Evolutionary conservation across 2,797 vertebrate species (phyloP), one percentile per base, ranked within the genome.

Genomic region (Enteromius fasciolatus): DNA sequence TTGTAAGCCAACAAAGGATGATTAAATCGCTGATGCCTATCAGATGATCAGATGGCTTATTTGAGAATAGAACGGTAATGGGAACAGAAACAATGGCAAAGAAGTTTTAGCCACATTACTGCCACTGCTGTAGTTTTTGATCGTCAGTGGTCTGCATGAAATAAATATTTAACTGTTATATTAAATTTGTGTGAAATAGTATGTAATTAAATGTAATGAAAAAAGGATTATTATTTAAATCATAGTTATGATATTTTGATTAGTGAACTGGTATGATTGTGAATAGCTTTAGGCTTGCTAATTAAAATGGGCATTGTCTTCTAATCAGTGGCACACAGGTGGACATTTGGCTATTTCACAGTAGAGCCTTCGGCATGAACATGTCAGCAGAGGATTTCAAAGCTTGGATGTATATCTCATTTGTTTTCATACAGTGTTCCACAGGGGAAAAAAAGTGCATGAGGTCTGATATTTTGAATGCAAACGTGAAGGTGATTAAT

Each of bases 261-360:
- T 67, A 81, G 39, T 80, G 77, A 23, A 68, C 76, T 80, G 80
- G 68, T 73, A 80, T 70, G 80, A 74, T 63, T 75, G 20, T 77
- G 69, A 74, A 85, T 77, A 59, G 33, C 78, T 77, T 63, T 54
- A 70, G 66, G 80, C 39, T 52, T 67, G 36, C 33, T 83, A 83
- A 86, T 85, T 85, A 46, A 77, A 88, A 87, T 78, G 87, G 46
- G 17, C 83, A 87, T 83, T 76, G 12, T 63, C 63, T 73, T 83
- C 44, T 80, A 88, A 89, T 88, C 86, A 85, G 74, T 72, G 80
- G 17, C 82, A 81, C 73, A 68, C 83, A 90, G 85, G 80, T 90
- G 79, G 73, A 81, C 89, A 85, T 76, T 90, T 90, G 90, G 83
- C 84, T 84, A 84, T 90, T 88, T 91, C 73, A 85, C 82, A 83